Conservation (phyloP, 2,797 vertebrate genomes). For the Sternotherus odoratus region DNA sequence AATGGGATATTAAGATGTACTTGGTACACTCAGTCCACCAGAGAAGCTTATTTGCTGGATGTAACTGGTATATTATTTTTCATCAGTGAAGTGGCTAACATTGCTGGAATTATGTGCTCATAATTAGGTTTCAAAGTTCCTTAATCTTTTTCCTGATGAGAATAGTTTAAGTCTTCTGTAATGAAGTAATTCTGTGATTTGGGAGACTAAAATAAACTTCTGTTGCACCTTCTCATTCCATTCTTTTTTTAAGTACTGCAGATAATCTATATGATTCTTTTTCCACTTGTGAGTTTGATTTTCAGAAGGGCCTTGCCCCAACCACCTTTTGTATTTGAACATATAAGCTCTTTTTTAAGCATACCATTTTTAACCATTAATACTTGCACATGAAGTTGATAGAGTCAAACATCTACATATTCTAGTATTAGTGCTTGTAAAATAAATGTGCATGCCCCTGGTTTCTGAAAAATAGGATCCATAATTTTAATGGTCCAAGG, state of each 20-base stretch:
- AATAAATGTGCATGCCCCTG: neutral
- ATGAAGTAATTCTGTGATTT: neutral
- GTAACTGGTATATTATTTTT: slow-evolving; percentile 9
- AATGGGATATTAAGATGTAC: slow-evolving; percentile 56
- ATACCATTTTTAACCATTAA: neutral
- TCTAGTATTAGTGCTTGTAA: neutral
- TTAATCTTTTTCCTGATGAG: slow-evolving; percentile 1
- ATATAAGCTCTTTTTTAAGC: neutral
- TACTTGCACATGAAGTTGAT: neutral
- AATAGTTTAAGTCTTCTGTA: slow-evolving; percentile 36
- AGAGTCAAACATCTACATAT: neutral
- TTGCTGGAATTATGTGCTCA: slow-evolving; percentile 1
- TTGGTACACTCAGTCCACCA: slow-evolving; percentile 61
- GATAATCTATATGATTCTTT: neutral
- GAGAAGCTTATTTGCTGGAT: slow-evolving; percentile 28
- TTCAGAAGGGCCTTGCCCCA: neutral
- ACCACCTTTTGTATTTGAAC: neutral
- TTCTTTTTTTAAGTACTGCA: neutral
- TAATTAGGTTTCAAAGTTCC: neutral
- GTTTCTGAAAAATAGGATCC: slow-evolving; percentile 12
- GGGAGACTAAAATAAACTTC: neutral
- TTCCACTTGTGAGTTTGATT: neutral
- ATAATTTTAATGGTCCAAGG: neutral
- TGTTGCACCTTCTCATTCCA: neutral
- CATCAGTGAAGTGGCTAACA: slow-evolving; percentile 3